These are phyloP conservation scores for Poeciliopsis gracilis DNA, from an alignment of 2,797 vertebrate genomes.

Conservation along the genomic window DNA sequence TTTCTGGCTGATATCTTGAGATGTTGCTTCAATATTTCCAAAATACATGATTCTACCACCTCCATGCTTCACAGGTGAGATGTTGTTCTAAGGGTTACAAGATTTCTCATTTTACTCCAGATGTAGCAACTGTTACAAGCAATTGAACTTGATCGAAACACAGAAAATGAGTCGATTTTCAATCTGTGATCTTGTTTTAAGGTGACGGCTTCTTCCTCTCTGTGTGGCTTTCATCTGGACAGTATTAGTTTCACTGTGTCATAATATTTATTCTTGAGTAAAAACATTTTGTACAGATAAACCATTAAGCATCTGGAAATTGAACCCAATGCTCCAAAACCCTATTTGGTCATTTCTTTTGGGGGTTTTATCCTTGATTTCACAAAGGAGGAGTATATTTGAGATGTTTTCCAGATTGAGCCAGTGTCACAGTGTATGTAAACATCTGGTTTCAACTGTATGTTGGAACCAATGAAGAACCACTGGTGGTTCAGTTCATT, in stretches of 20 bases:
- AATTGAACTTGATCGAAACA: not conserved
- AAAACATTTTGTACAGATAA: not conserved
- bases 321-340: not conserved
- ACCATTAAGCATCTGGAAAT: not conserved
- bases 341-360: not conserved
- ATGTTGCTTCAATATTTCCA: not conserved
- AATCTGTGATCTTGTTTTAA: not conserved
- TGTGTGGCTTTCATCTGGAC: not conserved
- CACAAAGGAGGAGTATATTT: not conserved
- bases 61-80: not conserved
- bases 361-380: not conserved
- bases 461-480: not conserved
- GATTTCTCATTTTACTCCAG: not conserved
- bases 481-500: conserved; percentile 1
- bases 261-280: not conserved
- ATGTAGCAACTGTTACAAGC: not conserved
- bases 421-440: not conserved
- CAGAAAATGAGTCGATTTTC: not conserved
- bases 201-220: not conserved
- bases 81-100: not conserved
- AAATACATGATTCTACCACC: not conserved
- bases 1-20: not conserved
- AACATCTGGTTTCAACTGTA: not conserved
- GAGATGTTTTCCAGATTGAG: not conserved
- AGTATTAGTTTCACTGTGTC: not conserved